Evolutionary conservation across 2,797 vertebrate genomes (phyloP).

Genomic region (Chaetophractus vellerosus): DNA sequence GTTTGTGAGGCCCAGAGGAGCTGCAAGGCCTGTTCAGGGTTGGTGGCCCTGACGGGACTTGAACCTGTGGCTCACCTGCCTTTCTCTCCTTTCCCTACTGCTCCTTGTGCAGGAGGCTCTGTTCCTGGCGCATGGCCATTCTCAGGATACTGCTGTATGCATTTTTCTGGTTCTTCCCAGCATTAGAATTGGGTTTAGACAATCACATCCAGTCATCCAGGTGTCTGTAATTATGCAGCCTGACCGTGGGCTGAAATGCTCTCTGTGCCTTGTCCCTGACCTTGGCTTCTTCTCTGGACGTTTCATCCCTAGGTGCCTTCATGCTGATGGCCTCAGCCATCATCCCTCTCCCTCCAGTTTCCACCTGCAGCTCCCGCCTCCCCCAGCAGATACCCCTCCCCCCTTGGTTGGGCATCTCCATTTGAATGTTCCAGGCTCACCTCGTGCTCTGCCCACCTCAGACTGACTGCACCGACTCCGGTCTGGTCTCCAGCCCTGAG

Average conservation of each 20-base stretch:
- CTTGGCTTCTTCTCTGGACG: not conserved
- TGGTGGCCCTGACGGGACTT: rapidly evolving
- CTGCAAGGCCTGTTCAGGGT: not conserved
- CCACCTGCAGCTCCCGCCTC: not conserved
- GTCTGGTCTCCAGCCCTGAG: not conserved
- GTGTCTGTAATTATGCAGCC: not conserved
- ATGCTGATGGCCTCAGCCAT: not conserved
- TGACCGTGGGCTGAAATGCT: not conserved
- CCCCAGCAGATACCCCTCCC: not conserved
- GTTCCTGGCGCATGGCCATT: not conserved
- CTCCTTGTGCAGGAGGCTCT: not conserved
- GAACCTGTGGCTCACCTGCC: not conserved
- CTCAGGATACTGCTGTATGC: not conserved
- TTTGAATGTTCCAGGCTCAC: not conserved
- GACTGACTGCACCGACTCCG: slow-evolving; percentile 12
- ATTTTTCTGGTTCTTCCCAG: not conserved
- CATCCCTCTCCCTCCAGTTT: not conserved
- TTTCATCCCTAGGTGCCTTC: not conserved
- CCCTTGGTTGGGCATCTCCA: not conserved
- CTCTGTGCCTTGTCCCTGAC: not conserved
- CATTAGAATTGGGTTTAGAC: not conserved
- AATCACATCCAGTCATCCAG: not conserved
- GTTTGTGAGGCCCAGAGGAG: not conserved
- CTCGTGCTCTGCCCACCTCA: not conserved
- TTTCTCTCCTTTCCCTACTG: not conserved